Percentiles rank a stretch among this genome's conserved stretches.
These are phyloP conservation scores for Laterallus jamaicensis DNA, from an alignment of 2,113 vertebrate genomes.

Conservation along the genomic window DNA sequence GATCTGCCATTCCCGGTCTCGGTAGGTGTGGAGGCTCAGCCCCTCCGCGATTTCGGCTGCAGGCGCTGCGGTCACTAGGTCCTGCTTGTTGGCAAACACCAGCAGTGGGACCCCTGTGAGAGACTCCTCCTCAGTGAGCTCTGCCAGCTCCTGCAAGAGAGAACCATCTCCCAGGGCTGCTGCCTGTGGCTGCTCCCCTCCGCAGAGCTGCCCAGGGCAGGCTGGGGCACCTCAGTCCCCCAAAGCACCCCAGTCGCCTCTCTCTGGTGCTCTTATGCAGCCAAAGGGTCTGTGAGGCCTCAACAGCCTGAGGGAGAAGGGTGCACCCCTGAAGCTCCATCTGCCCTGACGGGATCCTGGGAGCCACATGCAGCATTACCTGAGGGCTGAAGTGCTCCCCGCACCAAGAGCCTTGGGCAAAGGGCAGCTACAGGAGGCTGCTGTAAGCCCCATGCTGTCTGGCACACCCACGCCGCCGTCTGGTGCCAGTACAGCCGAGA, in stretches of 20 bases:
- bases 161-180: background rate
- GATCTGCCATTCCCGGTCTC: constrained; percentile 89
- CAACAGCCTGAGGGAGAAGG: background rate
- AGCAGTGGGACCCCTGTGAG: constrained; percentile 83
- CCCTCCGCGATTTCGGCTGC: constrained; percentile 86
- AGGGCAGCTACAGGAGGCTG: constrained; percentile 20
- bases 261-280: background rate
- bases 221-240: background rate
- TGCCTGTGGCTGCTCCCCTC: background rate
- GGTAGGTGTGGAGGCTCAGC: constrained; percentile 86
- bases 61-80: constrained; percentile 81
- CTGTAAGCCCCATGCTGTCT: background rate
- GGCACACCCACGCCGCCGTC: background rate
- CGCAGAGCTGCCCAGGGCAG: accelerated
- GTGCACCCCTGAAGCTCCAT: background rate
- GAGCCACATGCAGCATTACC: accelerated
- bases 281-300: background rate
- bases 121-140: constrained; percentile 83
- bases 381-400: background rate
- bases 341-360: background rate
- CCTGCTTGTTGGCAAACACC: constrained; percentile 92
- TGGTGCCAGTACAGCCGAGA: background rate
- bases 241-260: background rate
- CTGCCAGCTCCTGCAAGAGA: constrained; percentile 82
- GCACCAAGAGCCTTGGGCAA: background rate